These are phyloP conservation scores for Intoshia linei DNA, from an alignment of 1,140 invertebrate genomes.

Conservation along the genomic window DNA sequence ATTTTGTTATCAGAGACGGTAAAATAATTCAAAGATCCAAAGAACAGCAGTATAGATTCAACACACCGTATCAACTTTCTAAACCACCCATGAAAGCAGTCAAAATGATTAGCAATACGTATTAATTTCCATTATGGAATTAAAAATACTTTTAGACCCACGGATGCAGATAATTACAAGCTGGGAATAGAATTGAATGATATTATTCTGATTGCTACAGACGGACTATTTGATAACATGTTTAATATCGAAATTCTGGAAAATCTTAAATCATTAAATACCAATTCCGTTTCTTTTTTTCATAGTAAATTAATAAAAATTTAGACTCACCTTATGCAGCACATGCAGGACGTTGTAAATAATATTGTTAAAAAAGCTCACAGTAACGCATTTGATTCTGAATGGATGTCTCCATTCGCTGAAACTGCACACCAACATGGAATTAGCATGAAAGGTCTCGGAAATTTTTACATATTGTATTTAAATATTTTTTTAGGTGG, in stretches of 20 bases:
- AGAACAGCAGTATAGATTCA: slow-evolving; percentile 90
- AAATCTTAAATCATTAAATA: neutral
- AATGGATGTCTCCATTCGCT: slow-evolving; percentile 75
- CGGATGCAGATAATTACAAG: slow-evolving; percentile 52
- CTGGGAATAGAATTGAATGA: slow-evolving; percentile 69
- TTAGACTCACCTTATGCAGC: slow-evolving; percentile 17
- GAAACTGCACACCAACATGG: slow-evolving; percentile 58
- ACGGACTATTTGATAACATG: slow-evolving; percentile 88
- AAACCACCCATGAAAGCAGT: slow-evolving; percentile 55
- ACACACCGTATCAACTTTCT: slow-evolving; percentile 78
- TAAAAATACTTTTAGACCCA: slow-evolving; percentile 38
- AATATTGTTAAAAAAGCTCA: slow-evolving; percentile 67
- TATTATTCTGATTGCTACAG: slow-evolving; percentile 66
- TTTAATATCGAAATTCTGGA: slow-evolving; percentile 29
- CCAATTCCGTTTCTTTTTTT: neutral
- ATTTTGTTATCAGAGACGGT: slow-evolving; percentile 47
- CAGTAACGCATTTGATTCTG: slow-evolving; percentile 55
- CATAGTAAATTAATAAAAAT: slow-evolving; percentile 7
- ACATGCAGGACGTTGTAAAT: slow-evolving; percentile 53
- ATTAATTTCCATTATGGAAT: too few relatives aligned
- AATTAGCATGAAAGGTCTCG: slow-evolving; percentile 52
- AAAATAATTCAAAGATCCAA: slow-evolving; percentile 55
- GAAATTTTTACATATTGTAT: neutral
- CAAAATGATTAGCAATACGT: too few relatives aligned
- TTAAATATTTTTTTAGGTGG: slow-evolving; percentile 37